Evolutionary conservation across 2,797 vertebrate species (phyloP), one percentile per base, ranked within the genome.

Genomic region (Chrosomus eos): DNA sequence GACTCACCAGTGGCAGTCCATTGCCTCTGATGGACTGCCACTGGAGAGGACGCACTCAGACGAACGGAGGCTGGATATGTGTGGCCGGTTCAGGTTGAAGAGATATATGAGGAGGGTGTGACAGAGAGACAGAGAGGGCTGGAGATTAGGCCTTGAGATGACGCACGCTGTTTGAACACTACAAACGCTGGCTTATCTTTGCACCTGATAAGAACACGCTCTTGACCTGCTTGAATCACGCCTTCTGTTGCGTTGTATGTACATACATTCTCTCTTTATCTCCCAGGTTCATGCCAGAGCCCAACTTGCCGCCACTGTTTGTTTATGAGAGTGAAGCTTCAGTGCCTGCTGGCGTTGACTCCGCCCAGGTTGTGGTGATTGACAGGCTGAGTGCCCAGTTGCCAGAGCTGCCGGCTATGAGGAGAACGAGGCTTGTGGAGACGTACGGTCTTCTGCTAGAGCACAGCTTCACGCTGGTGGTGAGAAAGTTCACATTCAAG

Each of bases 271-370:
- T 71, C 38, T 33, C 8, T 26, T 13, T 23, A 48, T 62, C 7
- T 10, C 16, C 62, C 71, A 99, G 98, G 92, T 99, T 99, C 79
- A 99, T 99, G 97, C 98, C 98, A 0, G 98, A 99, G 90, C 98
- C 98, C 88, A 99, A 99, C 93, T 96, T 99, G 90, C 98, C 98
- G 19, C 97, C 98, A 45, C 90, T 99, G 91, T 93, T 97, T 77
- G 95, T 99, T 78, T 97, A 97, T 0, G 96, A 97, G 87, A 77
- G 94, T 7, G 89, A 92, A 67, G 93, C 96, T 80, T 96, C 96
- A 2, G 82, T 94, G 86, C 97, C 97, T 21, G 11, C 91, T 76
- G 93, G 93, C 45, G 19, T 89, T 45, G 95, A 95, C 87, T 86
- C 93, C 1, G 87, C 94, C 89, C 96, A 97, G 91, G 95, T 94